phyloP scores from a whole-genome alignment of 2,113 vertebrate species.

The Sinosuthora webbiana region DNA sequence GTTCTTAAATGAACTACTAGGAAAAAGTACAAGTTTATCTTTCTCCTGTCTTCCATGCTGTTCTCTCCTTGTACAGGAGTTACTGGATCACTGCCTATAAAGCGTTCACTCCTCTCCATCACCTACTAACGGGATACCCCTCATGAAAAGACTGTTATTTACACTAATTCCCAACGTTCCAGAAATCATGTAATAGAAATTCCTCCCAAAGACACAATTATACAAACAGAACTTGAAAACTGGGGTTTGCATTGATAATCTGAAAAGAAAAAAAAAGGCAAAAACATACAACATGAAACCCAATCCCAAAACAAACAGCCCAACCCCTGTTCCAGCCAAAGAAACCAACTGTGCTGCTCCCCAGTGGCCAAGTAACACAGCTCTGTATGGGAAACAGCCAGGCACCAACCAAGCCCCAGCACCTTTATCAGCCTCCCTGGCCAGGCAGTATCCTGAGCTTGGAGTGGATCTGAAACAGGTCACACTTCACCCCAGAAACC shows the following conservation, averaged over 20 bases:
- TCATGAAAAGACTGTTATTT: not conserved
- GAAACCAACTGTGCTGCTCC: not conserved
- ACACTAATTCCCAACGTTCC: not conserved
- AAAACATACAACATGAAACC: not conserved
- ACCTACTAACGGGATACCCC: rapidly evolving
- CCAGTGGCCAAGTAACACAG: not conserved
- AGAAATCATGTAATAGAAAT: not conserved
- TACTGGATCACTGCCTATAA: not conserved
- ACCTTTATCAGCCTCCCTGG: not conserved
- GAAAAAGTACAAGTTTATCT: not conserved
- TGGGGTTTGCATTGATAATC: not conserved
- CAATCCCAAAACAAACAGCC: not conserved
- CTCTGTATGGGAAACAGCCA: not conserved
- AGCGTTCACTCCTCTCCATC: not conserved
- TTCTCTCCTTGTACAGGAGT: not conserved
- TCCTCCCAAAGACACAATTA: not conserved
- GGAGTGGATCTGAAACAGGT: not conserved
- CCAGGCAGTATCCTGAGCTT: not conserved
- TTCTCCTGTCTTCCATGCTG: not conserved
- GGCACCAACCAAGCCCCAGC: not conserved
- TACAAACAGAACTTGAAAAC: not conserved
- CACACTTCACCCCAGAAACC: not conserved
- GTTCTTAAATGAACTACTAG: not conserved
- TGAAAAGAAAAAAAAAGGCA: not conserved
- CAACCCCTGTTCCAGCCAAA: not conserved